A percentile compares a stretch with the other conserved stretches of the same genome.
Conservation (phyloP, 2,797 vertebrate species). For the Coranthus polyacanthus region DNA sequence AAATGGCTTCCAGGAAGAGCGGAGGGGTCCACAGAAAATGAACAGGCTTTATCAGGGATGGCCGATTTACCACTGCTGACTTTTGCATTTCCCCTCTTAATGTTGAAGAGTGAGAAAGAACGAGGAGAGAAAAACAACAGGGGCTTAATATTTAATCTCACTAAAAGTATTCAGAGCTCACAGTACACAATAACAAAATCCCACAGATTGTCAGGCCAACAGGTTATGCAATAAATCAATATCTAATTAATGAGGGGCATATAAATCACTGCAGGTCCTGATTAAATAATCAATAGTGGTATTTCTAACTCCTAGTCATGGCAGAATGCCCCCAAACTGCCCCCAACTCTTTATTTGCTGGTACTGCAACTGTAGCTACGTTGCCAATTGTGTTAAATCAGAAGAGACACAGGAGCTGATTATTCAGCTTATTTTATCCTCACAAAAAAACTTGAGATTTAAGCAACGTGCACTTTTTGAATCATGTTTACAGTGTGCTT, state of each 20-base stretch:
- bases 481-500: background rate
- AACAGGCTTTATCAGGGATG: slow-evolving; percentile 55
- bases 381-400: slow-evolving; percentile 54
- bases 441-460: slow-evolving; percentile 27
- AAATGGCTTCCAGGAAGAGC: slow-evolving; percentile 53
- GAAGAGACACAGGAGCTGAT: slow-evolving; percentile 30
- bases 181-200: slow-evolving; percentile 65
- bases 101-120: slow-evolving; percentile 51
- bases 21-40: slow-evolving; percentile 42
- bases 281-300: slow-evolving; percentile 77
- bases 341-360: slow-evolving; percentile 63
- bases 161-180: slow-evolving; percentile 69
- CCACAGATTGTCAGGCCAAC: slow-evolving; percentile 67
- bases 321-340: slow-evolving; percentile 61
- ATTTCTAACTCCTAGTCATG: slow-evolving; percentile 68
- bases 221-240: slow-evolving; percentile 76
- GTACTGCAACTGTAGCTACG: slow-evolving; percentile 49
- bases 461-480: slow-evolving; percentile 9
- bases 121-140: slow-evolving; percentile 46
- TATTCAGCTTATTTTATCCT: slow-evolving; percentile 37
- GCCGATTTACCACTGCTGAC: slow-evolving; percentile 60
- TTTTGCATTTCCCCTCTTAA: slow-evolving; percentile 46
- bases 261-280: slow-evolving; percentile 70
- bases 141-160: slow-evolving; percentile 73
- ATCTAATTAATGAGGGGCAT: slow-evolving; percentile 76